These are phyloP conservation scores for Netelia fuscicornis DNA, from an alignment of 2,888 invertebrate species.

Conservation along the genomic window DNA sequence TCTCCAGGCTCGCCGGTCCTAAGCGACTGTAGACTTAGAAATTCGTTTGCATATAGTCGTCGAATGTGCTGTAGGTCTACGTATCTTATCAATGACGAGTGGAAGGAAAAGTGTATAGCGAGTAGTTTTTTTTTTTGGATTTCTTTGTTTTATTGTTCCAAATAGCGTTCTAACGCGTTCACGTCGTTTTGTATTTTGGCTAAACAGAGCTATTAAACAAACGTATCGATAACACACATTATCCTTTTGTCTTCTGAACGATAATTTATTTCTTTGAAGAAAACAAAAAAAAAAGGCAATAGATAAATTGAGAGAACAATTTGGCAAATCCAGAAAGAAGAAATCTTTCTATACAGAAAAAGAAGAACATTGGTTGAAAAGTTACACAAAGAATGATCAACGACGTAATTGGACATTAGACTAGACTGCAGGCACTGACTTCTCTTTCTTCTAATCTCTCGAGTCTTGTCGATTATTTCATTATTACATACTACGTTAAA, in stretches of 20 bases:
- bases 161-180: slow-evolving; percentile 62
- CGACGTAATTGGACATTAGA: slow-evolving; percentile 71
- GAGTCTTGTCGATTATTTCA: neutral
- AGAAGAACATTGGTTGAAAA: neutral
- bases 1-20: slow-evolving; percentile 78
- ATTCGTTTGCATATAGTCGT: slow-evolving; percentile 55
- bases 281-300: neutral
- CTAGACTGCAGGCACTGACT: slow-evolving; percentile 73
- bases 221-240: slow-evolving; percentile 45
- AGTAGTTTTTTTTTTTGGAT: slow-evolving; percentile 62
- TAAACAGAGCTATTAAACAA: slow-evolving; percentile 76
- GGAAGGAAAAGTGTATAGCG: slow-evolving; percentile 64
- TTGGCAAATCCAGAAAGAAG: no score
- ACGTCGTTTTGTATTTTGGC: slow-evolving; percentile 65
- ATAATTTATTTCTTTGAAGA: neutral
- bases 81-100: slow-evolving; percentile 53
- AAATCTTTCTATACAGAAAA: no score
- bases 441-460: neutral
- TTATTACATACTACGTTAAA: neutral
- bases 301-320: neutral
- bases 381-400: slow-evolving; percentile 70
- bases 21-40: slow-evolving; percentile 73
- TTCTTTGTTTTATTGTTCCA: slow-evolving; percentile 75
- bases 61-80: slow-evolving; percentile 62
- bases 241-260: slow-evolving; percentile 2